Base-by-base conservation (phyloP, 2,113 vertebrate species). In the Odocoileus hemionus region DNA sequence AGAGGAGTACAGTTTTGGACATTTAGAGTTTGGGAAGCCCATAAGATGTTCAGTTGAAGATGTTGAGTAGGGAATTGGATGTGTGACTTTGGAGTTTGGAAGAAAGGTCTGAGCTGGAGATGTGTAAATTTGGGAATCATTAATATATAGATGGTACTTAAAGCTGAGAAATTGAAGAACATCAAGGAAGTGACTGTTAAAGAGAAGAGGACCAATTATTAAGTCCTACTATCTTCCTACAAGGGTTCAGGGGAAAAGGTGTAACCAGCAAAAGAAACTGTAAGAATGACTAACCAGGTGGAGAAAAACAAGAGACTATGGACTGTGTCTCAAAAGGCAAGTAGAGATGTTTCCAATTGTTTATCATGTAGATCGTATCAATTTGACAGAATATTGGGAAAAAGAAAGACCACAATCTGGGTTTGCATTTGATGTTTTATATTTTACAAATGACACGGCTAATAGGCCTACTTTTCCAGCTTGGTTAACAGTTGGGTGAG, bases 261-360 rank as follows among this genome's bases (percentile, higher is more conserved):
- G 2, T 95, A 79, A 39, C 15, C 45, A 54, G 61, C 39, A 64
- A 67, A 80, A 94, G 76, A 95, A 92, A 14, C 76, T 39, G 4
- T 57, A 25, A 21, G 50, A 97, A 61, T 74, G 45, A 90, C 28
- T 16, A n/a, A 0, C 28, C 33, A 89, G 11, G 23, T 39, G 54
- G 50, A 90, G 36, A 43, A 84, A 95, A 96, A 76, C 45, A 87
- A 92, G 26, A 76, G 58, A 85, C 43, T 70, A 21, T 60, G 33
- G 21, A 60, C 52, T 47, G 25, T 39, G 43, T 82, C 58, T 78
- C 61, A 64, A 91, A 61, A 86, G n/a, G 16, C 83, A 60, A 78
- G 19, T 39, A 30, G 89, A 85, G 86, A 79, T 93, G 39, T 92
- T 97, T 92, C 80, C 43, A 96, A 85, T 64, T 93, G 61, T 78